Percentiles rank a stretch among this genome's conserved stretches.
These are phyloP conservation scores for Pollicipes pollicipes DNA, from an alignment of 1,140 invertebrate genomes.

Conservation along the genomic window DNA sequence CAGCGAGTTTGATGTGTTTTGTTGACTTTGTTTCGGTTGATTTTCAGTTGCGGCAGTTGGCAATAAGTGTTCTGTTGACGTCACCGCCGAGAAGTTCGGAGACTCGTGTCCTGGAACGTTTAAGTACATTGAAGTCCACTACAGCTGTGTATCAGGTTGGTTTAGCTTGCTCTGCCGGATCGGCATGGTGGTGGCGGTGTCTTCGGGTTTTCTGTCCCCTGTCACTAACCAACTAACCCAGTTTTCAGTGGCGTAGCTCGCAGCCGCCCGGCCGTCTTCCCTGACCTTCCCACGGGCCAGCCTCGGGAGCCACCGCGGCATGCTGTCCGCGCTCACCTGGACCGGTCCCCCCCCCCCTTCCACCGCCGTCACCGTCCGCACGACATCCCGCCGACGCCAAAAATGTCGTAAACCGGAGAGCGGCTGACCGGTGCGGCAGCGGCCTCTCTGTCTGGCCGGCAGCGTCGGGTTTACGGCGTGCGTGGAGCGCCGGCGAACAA, in stretches of 20 bases:
- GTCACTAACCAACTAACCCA: neutral
- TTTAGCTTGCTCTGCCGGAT: neutral
- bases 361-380: neutral
- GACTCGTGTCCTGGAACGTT: slow-evolving; percentile 81
- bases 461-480: neutral
- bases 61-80: slow-evolving; percentile 54
- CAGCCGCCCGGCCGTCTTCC: too few species aligned
- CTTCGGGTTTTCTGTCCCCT: neutral
- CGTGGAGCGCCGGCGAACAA: neutral
- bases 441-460: too few species aligned
- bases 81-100: slow-evolving; percentile 68
- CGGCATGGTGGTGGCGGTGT: neutral
- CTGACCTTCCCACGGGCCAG: neutral
- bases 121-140: slow-evolving; percentile 90
- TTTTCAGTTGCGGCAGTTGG: slow-evolving; percentile 16
- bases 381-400: neutral
- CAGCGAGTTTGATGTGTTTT: neutral
- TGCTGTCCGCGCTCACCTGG: too few species aligned
- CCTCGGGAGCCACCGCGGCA: too few species aligned
- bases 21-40: slow-evolving; percentile 2
- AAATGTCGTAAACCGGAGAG: too few species aligned
- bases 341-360: neutral
- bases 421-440: neutral
- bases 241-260: neutral
- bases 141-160: slow-evolving; percentile 45